Evolutionary conservation across 2,113 vertebrate species (phyloP), one percentile per base, ranked within the genome.

Genomic region (Plecotus auritus): DNA sequence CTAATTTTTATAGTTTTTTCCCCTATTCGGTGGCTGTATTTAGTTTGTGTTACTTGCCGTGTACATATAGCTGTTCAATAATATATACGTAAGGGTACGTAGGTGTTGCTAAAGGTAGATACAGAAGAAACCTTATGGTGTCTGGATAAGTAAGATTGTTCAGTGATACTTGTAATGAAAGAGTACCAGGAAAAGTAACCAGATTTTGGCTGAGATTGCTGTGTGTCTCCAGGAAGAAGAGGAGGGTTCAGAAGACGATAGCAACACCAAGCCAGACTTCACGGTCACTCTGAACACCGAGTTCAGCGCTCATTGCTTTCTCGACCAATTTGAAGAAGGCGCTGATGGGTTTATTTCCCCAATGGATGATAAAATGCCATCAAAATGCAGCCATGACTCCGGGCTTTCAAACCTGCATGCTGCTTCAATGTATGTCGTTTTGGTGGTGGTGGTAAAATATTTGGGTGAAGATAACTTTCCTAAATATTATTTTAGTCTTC

Each of bases 331-430:
- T 28, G 99, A 99, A 40, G 99, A 99, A 69, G 99, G 99, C 5
- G 96, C 97, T 16, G 99, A 99, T 0, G 99, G 99, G 18, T 99
- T 99, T 95, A 99, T 99, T 93, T 99, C 99, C 1, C 99, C 99
- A 0, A 98, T 99, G 96, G 99, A 99, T 26, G 99, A 99, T 4
- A 98, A 99, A 47, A 98, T 99, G 0, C 98, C 99, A 5, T 98
- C 99, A 4, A 98, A 97, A 45, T 98, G 98, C 97, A 98, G 95
- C 70, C 99, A 98, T 7, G 99, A 99, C 95, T 99, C 99, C 95
- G 98, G 99, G 40, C 98, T 99, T 92, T 99, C 99, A 73, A 99
- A 99, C 96, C 99, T 99, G 88, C 99, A 99, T 91, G 99, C 99
- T 2, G 99, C 99, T 91, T 99, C 99, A 90, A 99, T 98, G 99